phyloP scores from a whole-genome alignment of 2,797 vertebrate species.

The Lepilemur ruficaudatus region DNA sequence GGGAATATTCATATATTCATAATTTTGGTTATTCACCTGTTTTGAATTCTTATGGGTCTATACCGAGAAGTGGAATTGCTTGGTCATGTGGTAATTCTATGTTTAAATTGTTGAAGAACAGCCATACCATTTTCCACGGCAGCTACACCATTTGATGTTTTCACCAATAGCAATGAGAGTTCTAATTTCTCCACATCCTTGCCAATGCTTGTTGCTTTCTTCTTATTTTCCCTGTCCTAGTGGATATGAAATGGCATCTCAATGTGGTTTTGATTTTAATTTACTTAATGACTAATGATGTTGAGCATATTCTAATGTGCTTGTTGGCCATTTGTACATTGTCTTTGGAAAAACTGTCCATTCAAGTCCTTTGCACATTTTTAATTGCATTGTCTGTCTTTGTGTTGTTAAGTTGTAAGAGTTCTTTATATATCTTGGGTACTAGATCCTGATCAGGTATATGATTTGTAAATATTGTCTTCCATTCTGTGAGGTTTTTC shows the following conservation, averaged over 20 bases:
- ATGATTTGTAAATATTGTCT: not conserved
- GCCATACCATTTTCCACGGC: not conserved
- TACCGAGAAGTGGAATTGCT: not conserved
- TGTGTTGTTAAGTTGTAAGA: not conserved
- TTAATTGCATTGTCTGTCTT: not conserved
- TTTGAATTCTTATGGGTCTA: not conserved
- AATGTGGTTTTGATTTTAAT: not conserved
- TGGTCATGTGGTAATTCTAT: not conserved
- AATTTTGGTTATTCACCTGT: not conserved
- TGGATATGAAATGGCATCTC: not conserved
- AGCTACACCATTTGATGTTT: not conserved
- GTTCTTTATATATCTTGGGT: not conserved
- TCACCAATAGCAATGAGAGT: too few relatives aligned
- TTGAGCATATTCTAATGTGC: not conserved
- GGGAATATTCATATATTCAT: not conserved
- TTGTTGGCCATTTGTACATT: not conserved
- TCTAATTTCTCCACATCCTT: not conserved
- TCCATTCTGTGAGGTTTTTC: not conserved
- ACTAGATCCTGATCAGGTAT: not conserved
- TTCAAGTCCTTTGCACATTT: not conserved
- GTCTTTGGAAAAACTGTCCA: conserved; percentile 6
- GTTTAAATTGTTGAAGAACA: not conserved
- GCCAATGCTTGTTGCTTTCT: not conserved
- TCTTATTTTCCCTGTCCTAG: not conserved
- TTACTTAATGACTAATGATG: not conserved